Percentiles rank a stretch among this genome's conserved stretches.
phyloP scores from a whole-genome alignment of 2,797 vertebrate genomes.

The Kryptopterus vitreolus region DNA sequence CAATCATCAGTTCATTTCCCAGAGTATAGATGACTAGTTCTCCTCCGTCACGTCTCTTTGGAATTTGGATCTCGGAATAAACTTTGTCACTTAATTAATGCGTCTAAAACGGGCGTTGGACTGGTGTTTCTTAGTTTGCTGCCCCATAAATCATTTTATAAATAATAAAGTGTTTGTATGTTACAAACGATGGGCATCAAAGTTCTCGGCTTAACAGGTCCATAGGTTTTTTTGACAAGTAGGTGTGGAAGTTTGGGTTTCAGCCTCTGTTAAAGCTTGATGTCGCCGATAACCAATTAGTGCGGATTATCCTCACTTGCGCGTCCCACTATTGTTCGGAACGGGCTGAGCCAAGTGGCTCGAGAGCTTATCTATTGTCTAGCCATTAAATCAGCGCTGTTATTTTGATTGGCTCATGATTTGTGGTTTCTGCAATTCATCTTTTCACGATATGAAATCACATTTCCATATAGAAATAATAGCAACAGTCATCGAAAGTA shows the following conservation, averaged over 20 bases:
- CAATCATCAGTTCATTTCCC: neutral
- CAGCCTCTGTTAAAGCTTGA: slow-evolving; percentile 63
- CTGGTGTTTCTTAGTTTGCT: slow-evolving; percentile 58
- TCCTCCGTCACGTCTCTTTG: neutral
- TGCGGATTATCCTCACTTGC: slow-evolving; percentile 75
- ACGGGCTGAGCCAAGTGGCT: slow-evolving; percentile 44
- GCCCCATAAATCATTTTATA: slow-evolving; percentile 55
- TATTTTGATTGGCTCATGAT: slow-evolving; percentile 69
- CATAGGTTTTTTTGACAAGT: slow-evolving; percentile 58
- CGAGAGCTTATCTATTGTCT: slow-evolving; percentile 59
- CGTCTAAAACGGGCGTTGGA: slow-evolving; percentile 9
- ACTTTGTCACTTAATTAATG: slow-evolving; percentile 1
- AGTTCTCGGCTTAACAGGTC: slow-evolving; percentile 55
- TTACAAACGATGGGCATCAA: slow-evolving; percentile 33
- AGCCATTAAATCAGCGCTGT: slow-evolving; percentile 60
- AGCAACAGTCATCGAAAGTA: slow-evolving; percentile 55
- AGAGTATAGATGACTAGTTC: neutral
- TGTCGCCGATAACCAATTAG: slow-evolving; percentile 72
- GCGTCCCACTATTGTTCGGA: slow-evolving; percentile 55
- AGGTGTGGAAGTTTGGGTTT: slow-evolving; percentile 68
- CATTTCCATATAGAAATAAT: slow-evolving; percentile 47
- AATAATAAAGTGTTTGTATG: slow-evolving; percentile 7
- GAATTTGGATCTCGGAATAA: neutral
- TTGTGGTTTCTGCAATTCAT: slow-evolving; percentile 57
- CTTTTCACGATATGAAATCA: slow-evolving; percentile 54